Percentiles rank a stretch among this genome's conserved stretches.
phyloP scores from a whole-genome alignment of 2,113 vertebrate species.

The Arothron firmamentum region DNA sequence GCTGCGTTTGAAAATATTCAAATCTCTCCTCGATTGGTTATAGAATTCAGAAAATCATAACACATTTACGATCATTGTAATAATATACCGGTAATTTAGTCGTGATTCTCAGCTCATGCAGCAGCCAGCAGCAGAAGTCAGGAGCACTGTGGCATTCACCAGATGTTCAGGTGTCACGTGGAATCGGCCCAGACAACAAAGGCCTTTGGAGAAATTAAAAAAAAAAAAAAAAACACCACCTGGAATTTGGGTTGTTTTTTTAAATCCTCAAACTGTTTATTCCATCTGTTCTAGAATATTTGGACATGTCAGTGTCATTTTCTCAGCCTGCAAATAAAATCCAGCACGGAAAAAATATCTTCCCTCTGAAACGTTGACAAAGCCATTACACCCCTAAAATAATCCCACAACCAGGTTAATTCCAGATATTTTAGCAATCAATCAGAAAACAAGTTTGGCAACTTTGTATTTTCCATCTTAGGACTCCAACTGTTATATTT shows the following conservation, averaged over 20 bases:
- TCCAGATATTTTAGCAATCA: constrained; percentile 6
- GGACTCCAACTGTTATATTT: constrained; percentile 2
- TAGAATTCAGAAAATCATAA: neutral
- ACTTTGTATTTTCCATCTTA: constrained; percentile 8
- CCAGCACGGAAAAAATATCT: constrained; percentile 4
- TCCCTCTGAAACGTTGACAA: neutral
- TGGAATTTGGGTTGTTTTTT: constrained; percentile 20
- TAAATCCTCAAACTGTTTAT: constrained; percentile 18
- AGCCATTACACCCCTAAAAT: constrained; percentile 8
- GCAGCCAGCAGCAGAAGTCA: constrained; percentile 2
- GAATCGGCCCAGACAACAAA: constrained; percentile 33
- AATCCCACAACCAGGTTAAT: constrained; percentile 7
- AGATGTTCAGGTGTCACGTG: constrained; percentile 44
- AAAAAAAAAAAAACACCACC: constrained; percentile 27
- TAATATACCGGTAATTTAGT: neutral
- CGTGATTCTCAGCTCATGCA: constrained; percentile 4
- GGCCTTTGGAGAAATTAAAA: constrained; percentile 23
- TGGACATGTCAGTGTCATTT: constrained; percentile 8
- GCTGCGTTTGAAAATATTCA: too few relatives aligned
- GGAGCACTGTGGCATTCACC: constrained; percentile 22
- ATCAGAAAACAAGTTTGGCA: constrained; percentile 4
- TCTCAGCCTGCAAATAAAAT: constrained; percentile 13
- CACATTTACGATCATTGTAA: constrained; percentile 1
- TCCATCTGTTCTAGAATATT: constrained; percentile 7
- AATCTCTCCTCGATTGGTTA: too few relatives aligned